Evolutionary conservation across 2,113 vertebrate species (phyloP).

Genomic region (Heterocephalus glaber): DNA sequence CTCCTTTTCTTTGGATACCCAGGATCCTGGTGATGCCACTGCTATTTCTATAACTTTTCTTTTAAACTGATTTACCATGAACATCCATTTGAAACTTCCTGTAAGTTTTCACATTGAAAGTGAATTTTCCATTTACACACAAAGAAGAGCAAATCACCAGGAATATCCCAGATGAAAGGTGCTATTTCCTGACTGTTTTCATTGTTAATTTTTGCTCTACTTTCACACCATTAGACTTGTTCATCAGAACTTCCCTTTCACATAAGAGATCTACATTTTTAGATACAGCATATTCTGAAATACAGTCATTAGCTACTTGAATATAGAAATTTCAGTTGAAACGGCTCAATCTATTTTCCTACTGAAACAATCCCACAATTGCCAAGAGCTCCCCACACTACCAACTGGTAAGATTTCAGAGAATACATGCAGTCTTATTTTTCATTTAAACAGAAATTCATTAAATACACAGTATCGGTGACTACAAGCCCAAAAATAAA

Average conservation of each 20-base stretch:
- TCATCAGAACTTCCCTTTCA: constrained; percentile 23
- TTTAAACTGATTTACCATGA: background rate
- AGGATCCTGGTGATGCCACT: background rate
- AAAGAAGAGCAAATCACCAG: background rate
- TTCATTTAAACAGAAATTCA: constrained; percentile 27
- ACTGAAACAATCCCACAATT: background rate
- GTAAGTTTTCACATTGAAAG: background rate
- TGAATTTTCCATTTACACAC: background rate
- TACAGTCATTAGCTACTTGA: background rate
- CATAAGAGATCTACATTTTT: constrained; percentile 4
- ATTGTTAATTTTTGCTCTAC: background rate
- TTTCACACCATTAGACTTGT: background rate
- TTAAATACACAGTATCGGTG: background rate
- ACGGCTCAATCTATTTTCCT: background rate
- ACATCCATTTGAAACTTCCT: background rate
- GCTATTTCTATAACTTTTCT: constrained; percentile 21
- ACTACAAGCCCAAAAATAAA: background rate
- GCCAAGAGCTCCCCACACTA: background rate
- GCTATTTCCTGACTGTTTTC: background rate
- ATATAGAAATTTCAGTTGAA: background rate
- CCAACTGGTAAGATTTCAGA: background rate
- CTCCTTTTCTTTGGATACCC: background rate
- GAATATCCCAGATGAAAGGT: background rate
- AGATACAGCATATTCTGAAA: constrained; percentile 3
- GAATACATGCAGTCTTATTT: background rate